Conservation (phyloP, 2,113 vertebrate species). For the Muscicapa adusta region DNA sequence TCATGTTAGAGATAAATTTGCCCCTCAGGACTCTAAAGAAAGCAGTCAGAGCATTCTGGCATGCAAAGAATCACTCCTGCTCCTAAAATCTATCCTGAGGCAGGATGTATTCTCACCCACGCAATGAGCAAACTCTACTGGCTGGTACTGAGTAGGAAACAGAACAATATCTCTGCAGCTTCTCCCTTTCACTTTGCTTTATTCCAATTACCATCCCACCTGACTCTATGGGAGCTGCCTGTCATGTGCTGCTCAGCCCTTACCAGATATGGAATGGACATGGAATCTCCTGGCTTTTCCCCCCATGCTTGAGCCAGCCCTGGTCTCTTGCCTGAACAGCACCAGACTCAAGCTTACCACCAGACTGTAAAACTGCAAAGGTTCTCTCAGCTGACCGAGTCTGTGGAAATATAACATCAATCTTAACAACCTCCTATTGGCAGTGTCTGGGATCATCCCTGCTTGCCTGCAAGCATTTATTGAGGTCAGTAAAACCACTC, state of each 20-base stretch:
- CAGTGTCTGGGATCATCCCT: not conserved
- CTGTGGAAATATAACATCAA: not conserved
- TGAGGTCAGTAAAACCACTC: not conserved
- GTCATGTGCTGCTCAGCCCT: not conserved
- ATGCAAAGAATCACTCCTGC: not conserved
- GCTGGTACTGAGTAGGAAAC: not conserved
- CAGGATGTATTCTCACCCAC: not conserved
- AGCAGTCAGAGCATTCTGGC: not conserved
- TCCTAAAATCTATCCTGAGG: not conserved
- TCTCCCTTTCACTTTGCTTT: not conserved
- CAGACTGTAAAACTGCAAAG: not conserved
- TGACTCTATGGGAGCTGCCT: not conserved
- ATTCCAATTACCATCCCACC: not conserved
- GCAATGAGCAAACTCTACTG: not conserved
- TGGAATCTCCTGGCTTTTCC: not conserved
- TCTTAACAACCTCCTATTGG: not conserved
- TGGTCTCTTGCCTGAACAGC: not conserved
- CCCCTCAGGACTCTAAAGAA: not conserved
- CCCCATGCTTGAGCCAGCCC: fast-evolving
- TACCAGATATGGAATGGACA: not conserved
- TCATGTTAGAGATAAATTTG: not conserved
- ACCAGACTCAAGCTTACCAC: not conserved
- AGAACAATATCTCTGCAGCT: not conserved
- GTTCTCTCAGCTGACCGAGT: not conserved
- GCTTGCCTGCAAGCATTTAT: not conserved